Base-by-base conservation (phyloP, 2,888 invertebrate genomes). In the Cosmia pyralina region DNA sequence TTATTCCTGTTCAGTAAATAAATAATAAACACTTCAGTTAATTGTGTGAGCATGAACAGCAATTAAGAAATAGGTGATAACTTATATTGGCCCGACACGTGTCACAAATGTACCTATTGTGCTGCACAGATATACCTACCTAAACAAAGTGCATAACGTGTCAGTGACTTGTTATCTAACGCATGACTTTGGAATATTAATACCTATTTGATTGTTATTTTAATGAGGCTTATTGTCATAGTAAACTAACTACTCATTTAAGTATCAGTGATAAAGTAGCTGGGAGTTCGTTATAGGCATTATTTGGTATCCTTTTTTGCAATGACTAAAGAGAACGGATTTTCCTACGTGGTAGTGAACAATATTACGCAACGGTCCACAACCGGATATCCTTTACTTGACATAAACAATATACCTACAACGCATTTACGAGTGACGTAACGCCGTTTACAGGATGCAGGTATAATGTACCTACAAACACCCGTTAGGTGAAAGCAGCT, bases 401-500 rank as follows among this genome's bases (percentile, higher is more conserved):
- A 57, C 38, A 63, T 44, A 69, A 65, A 58, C 55, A 69, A 41
- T 57, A 52, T 70, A n/a, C n/a, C n/a, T 77, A 58, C 46, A 41
- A 70, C 41, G 52, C 70, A 63, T 63, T 28, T 77, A 62, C 58
- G 22, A 81, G 88, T 91, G 91, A 92, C 91, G 91, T 92, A 93
- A 92, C 88, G 82, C 88, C 22, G 86, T 91, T 90, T 90, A 90
- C 88, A 70, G 58, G 75, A 77, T 63, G 57, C 28, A 62, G 57
- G 82, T 81, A 77, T 77, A 84, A 83, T n/a, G 84, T 86, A 83
- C 86, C 86, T 8, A 41, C 41, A 83, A 87, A 90, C 90, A 91
- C 92, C 91, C 89, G 92, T 90, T 86, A 81, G 82, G 92, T 91
- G 93, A 78, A 94, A 94, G 93, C 93, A 91, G 60, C 28, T 58